Conservation (phyloP, 2,113 vertebrate species). For the Percopsis transmontana region DNA sequence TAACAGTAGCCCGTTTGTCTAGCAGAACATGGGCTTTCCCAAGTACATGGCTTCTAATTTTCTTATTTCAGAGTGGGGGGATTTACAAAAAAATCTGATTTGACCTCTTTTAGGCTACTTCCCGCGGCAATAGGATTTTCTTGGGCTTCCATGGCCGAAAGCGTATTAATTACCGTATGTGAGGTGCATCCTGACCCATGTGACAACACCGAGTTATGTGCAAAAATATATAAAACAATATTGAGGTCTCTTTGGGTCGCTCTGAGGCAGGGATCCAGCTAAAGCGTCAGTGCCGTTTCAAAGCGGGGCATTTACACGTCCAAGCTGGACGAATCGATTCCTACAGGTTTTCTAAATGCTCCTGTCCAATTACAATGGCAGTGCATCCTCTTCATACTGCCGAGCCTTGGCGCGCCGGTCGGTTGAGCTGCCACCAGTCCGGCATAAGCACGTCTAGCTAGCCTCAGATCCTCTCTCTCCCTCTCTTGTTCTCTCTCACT, state of each 20-base stretch:
- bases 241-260: conserved; percentile 37
- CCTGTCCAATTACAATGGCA: conserved; percentile 65
- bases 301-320: conserved; percentile 67
- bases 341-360: conserved; percentile 64
- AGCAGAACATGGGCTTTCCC: conserved; percentile 33
- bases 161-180: conserved; percentile 44
- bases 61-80: conserved; percentile 40
- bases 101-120: conserved; percentile 27
- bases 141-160: conserved; percentile 24
- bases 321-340: conserved; percentile 68
- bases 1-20: conserved; percentile 59
- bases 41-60: conserved; percentile 51
- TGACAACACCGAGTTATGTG: conserved; percentile 23
- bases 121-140: conserved; percentile 3
- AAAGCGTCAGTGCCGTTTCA: conserved; percentile 60
- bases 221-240: conserved; percentile 44
- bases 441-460: not conserved
- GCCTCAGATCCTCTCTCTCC: not conserved
- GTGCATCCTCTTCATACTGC: conserved; percentile 28
- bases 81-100: conserved; percentile 32
- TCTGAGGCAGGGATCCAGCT: conserved; percentile 45
- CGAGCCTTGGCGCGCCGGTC: conserved; percentile 4
- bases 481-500: not conserved
- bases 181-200: conserved; percentile 1
- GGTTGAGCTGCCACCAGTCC: conserved; percentile 8